A percentile compares a stretch with the other conserved stretches of the same genome.
phyloP scores from a whole-genome alignment of 2,797 vertebrate genomes.

The Buphagus erythrorhynchus region DNA sequence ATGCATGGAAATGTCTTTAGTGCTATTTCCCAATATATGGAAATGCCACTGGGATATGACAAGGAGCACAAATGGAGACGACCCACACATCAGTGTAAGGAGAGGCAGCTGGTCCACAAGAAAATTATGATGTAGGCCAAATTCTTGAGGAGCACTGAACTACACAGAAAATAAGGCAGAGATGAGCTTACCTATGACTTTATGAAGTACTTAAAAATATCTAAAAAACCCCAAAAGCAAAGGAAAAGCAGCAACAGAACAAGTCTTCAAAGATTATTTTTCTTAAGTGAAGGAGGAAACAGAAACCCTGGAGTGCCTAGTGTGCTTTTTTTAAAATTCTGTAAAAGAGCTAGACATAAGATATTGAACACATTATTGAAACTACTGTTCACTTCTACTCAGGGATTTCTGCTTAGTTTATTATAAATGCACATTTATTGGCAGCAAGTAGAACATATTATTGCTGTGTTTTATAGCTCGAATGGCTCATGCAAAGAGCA shows the following conservation, averaged over 20 bases:
- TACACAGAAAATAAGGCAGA: background rate
- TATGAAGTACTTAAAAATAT: background rate
- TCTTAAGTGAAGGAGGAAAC: background rate
- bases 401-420: slow-evolving; percentile 32
- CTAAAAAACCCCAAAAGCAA: background rate
- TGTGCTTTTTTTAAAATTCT: background rate
- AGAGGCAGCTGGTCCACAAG: background rate
- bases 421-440: slow-evolving; percentile 43
- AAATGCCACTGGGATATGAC: background rate
- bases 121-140: background rate
- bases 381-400: background rate
- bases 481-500: background rate
- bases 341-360: background rate
- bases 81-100: background rate
- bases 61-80: background rate
- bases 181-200: background rate
- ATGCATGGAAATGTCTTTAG: background rate
- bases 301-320: background rate
- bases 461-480: background rate
- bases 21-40: background rate
- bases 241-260: background rate
- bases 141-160: background rate
- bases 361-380: background rate
- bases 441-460: slow-evolving; percentile 29
- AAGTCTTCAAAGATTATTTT: background rate